Base-by-base conservation (phyloP, 2,113 vertebrate species). In the Podarcis muralis region DNA sequence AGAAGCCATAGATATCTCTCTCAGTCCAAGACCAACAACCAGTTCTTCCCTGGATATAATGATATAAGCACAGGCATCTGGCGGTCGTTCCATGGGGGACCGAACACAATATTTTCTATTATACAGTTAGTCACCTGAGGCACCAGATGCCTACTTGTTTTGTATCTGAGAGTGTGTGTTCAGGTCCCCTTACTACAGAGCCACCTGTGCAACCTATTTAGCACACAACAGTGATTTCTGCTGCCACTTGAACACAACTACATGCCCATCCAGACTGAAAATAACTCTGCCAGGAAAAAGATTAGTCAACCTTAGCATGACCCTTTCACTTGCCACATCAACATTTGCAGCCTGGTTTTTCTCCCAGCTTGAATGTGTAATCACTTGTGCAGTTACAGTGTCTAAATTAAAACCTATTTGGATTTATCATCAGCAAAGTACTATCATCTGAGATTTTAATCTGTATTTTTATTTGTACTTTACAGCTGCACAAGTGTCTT, bases 201-300 rank as follows among this genome's bases (percentile, higher is more conserved):
- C 96, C 96, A 97, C 96, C 96, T 97, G 96, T 96, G 96, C 96
- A 91, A 88, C 95, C 95, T 90, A 95, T 94, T 96, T 91, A 94
- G 43, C 87, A 77, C 13, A 93, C 90, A 68, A 92, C 93, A 92
- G 90, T 23, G 93, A 89, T 87, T 92, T 89, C 75, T 84, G 87
- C 83, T 83, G 92, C 92, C 89, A 88, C 85, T 91, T 94, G 93
- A 37, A 79, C 90, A 89, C 86, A 57, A 72, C 48, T 66, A 84
- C 82, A 27, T 69, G 25, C 86, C 90, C 1, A 69, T 89, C 78
- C 87, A 86, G 25, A 43, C 88, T 91, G 87, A 92, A 92, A 82
- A 93, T 87, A 92, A 93, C 82, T 89, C 92, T 93, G 92, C 88
- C 91, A 94, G 90, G 85, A 89, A 87, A 0, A 3, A 69, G 85